phyloP scores from a whole-genome alignment of 2,113 vertebrate species.

The Caranx melampygus region DNA sequence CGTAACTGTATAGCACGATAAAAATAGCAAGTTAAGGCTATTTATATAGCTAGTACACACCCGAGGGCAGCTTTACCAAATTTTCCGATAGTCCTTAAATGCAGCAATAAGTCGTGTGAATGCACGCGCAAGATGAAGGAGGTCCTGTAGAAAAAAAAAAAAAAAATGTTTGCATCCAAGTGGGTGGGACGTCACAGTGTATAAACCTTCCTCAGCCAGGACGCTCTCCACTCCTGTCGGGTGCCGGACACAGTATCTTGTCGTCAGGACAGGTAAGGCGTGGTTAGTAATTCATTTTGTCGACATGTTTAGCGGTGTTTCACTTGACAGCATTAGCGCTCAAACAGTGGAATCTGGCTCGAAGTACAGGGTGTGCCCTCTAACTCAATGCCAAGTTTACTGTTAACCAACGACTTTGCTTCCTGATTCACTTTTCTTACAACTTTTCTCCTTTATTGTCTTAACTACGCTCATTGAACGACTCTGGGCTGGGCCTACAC shows the following conservation, averaged over 20 bases:
- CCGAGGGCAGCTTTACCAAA: not conserved
- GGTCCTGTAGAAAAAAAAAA: not conserved
- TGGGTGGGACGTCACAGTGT: conserved; percentile 46
- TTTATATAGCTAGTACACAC: not conserved
- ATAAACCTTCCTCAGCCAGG: not conserved
- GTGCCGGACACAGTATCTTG: not conserved
- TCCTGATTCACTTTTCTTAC: not conserved
- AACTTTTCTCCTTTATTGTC: not conserved
- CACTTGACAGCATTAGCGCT: not conserved
- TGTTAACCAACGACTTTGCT: not conserved
- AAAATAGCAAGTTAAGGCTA: not conserved
- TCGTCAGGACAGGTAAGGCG: conserved; percentile 55
- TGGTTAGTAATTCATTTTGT: too few species aligned
- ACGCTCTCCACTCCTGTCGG: not conserved
- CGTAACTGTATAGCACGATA: not conserved
- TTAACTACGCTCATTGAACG: not conserved
- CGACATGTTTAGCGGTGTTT: not conserved
- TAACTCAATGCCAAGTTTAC: conserved; percentile 11
- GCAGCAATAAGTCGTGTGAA: not conserved
- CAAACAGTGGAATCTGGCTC: not conserved
- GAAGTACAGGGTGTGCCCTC: conserved; percentile 60
- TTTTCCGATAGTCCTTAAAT: conserved; percentile 21
- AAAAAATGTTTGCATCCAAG: not conserved
- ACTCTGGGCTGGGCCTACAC: not conserved
- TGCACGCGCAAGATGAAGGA: not conserved